Conservation (phyloP, 2,797 vertebrate species). For the Neopelma chrysocephalum region DNA sequence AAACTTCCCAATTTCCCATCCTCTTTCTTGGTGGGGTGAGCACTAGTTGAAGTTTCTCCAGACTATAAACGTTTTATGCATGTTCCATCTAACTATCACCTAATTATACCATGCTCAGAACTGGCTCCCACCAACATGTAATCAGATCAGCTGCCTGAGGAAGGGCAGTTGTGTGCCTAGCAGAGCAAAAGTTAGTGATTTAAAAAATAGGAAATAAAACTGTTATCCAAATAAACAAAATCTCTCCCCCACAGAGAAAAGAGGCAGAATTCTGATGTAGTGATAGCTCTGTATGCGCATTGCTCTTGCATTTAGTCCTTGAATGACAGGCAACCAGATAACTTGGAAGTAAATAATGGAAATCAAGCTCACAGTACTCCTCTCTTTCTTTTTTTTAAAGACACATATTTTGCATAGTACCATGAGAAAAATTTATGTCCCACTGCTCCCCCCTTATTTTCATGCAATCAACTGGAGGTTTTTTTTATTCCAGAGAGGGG, state of each 20-base stretch:
- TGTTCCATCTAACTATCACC: neutral
- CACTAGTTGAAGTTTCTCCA: neutral
- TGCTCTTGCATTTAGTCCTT: neutral
- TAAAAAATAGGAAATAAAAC: neutral
- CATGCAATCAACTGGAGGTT: neutral
- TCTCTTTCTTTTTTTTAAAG: neutral
- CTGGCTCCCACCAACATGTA: neutral
- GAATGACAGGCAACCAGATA: neutral
- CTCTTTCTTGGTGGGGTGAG: neutral
- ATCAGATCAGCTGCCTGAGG: neutral
- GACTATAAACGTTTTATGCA: neutral
- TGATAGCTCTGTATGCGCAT: neutral
- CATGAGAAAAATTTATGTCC: neutral
- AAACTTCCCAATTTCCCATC: neutral
- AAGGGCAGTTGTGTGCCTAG: neutral
- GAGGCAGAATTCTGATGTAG: neutral
- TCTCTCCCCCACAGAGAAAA: neutral
- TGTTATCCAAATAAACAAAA: neutral
- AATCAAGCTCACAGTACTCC: neutral
- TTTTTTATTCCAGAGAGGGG: neutral
- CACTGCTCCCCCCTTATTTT: neutral
- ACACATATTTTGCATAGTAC: neutral
- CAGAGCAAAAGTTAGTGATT: neutral
- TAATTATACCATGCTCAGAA: neutral
- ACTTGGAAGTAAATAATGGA: neutral